phyloP scores from a whole-genome alignment of 2,113 vertebrate species.

The Phrynosoma platyrhinos region DNA sequence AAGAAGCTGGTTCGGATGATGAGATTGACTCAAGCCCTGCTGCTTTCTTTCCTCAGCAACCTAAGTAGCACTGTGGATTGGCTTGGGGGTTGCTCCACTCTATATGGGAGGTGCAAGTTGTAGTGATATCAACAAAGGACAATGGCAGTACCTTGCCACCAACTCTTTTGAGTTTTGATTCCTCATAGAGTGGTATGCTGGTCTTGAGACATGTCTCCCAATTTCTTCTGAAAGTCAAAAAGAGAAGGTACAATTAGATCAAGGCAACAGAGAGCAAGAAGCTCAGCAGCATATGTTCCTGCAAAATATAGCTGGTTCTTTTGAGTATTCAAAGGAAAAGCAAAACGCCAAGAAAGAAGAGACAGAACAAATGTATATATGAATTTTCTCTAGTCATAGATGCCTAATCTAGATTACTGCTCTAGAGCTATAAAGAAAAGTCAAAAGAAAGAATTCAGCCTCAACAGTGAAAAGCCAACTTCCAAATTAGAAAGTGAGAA shows the following conservation, averaged over 20 bases:
- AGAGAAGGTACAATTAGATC: conserved; percentile 50
- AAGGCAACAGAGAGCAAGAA: not conserved
- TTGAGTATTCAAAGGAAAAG: not conserved
- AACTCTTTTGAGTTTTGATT: conserved; percentile 57
- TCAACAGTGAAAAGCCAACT: not conserved
- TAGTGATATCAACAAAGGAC: conserved; percentile 22
- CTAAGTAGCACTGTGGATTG: conserved; percentile 16
- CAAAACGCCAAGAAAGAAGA: not conserved
- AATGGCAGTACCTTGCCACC: not conserved
- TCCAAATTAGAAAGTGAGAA: not conserved
- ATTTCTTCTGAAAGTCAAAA: conserved; percentile 56
- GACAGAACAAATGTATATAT: not conserved
- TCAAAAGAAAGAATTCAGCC: not conserved
- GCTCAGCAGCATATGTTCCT: not conserved
- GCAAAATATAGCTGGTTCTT: rapidly evolving
- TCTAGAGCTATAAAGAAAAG: not conserved
- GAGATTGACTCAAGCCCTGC: conserved; percentile 1
- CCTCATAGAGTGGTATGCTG: conserved; percentile 44
- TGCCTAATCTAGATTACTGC: not conserved
- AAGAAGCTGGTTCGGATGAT: not conserved
- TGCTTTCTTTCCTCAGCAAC: conserved; percentile 20
- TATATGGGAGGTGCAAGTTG: not conserved
- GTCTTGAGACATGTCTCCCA: conserved; percentile 57
- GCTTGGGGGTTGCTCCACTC: rapidly evolving
- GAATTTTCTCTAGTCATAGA: not conserved